Evolutionary conservation across 2,113 vertebrate species (phyloP), one percentile per base, ranked within the genome.

Genomic region (Cinclus mexicanus): DNA sequence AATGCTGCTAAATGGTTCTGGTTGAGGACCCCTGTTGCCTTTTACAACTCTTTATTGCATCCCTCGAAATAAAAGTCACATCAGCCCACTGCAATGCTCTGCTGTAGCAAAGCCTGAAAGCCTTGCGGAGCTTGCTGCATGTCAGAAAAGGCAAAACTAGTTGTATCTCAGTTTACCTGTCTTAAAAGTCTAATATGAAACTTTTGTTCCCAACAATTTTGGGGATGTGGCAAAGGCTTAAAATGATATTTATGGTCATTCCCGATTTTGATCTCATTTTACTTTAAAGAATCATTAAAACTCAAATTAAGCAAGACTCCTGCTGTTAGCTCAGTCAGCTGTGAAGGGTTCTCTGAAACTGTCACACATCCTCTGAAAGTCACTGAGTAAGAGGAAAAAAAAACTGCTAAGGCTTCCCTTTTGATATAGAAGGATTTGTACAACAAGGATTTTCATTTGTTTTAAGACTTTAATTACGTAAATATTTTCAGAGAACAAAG

Each of bases 221-320:
- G 65, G 75, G 56, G 74, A 93, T 83, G 23, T 69, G 25, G 61
- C 53, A 91, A 91, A 83, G 29, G 18, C 65, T 80, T 94, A 74
- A 89, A 90, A 68, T 57, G 1, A 21, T 57, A 87, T 86, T 95
- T 96, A 74, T 91, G 64, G 92, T 77, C 4, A n/a, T 88, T 96
- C 82, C 72, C 91, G 84, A 71, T 75, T 97, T 96, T 84, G 28
- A 39, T 87, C 57, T 93, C 35, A 41, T 94, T 78, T 93, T 89
- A 22, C 70, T 94, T 96, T 97, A 82, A 94, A 89, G 81, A 95
- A 77, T 92, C 81, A 95, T 97, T 97, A 97, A 97, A 94, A 83
- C 95, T 95, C 92, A 97, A 97, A 98, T 98, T 97, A 97, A 97
- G 80, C 75, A 96, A 95, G 94, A 20, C 41, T 95, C 97, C 96